Base-by-base conservation (phyloP, 2,797 vertebrate species). In the Eurystomus glaucurus region DNA sequence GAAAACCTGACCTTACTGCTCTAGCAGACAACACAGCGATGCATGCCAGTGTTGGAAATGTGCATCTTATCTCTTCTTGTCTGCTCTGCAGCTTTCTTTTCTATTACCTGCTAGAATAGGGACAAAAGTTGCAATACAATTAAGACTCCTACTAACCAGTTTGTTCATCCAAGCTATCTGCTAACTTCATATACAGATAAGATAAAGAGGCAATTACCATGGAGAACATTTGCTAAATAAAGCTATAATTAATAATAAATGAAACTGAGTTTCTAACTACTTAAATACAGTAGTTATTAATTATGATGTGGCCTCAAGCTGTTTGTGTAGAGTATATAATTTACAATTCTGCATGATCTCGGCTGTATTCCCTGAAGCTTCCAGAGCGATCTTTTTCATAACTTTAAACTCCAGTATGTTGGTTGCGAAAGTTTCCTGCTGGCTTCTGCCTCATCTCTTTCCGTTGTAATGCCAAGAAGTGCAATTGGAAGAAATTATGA, bases 171-270 rank as follows among this genome's bases (percentile, higher is more conserved):
- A 80, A 93, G 54, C 58, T 97, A 93, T 95, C 88, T 85, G 48
- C 90, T 93, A 95, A 88, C 76, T 96, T 91, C 79, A 65, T 81
- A 96, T 22, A 52, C 68, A 91, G 86, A 93, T 79, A 97, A 93
- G 93, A 96, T 93, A 97, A 97, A 96, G 88, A 96, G 87, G 35
- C 65, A 90, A 97, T 96, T 97, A 93, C 51, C 46, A 45, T 61
- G 58, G 71, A 95, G 77, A 94, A 94, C 80, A 96, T 87, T 97
- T 96, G 71, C 95, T 95, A 96, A 97, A 96, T 94, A 97, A 97
- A 94, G 86, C 26, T 93, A 61, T 86, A 94, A 96, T 97, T 97
- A 97, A 97, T 96, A 96, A 97, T 95, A 91, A 95, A 97, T 94
- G 91, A 91, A 96, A 83, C 68, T 46, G 81, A 74, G 57, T 89